phyloP scores from a whole-genome alignment of 1,140 invertebrate genomes.

The Dreissena polymorpha region DNA sequence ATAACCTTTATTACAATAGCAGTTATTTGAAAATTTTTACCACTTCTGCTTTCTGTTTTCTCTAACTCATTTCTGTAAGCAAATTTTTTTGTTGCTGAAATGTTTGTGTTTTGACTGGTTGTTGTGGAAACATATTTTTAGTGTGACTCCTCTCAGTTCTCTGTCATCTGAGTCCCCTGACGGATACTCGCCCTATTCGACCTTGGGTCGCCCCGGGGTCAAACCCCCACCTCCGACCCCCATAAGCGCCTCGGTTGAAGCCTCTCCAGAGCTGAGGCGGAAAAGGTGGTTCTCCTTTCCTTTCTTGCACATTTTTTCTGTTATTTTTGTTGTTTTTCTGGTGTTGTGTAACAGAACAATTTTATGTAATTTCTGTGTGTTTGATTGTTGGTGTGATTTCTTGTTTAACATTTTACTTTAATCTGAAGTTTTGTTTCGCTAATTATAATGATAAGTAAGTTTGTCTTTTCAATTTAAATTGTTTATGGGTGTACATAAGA shows the following conservation, averaged over 20 bases:
- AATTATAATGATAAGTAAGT: no score
- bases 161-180: conserved; percentile 51
- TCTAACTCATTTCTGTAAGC: no score
- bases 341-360: neutral
- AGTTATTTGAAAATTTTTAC: no score
- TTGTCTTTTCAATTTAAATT: neutral
- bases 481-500: neutral
- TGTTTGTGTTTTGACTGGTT: neutral
- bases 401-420: neutral
- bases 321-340: conserved; percentile 38
- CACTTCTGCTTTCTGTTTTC: no score
- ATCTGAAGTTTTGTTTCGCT: no score
- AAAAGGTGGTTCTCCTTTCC: conserved; percentile 36
- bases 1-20: no score
- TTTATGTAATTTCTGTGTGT: conserved; percentile 1
- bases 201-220: conserved; percentile 37
- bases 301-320: neutral
- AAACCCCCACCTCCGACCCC: conserved; percentile 63
- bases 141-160: conserved; percentile 30
- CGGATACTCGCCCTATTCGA: conserved; percentile 28
- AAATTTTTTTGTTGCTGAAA: no score
- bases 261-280: conserved; percentile 58
- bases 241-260: conserved; percentile 63
- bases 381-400: neutral
- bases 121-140: conserved; percentile 32